Percentiles rank a stretch among this genome's conserved stretches.
Conservation (phyloP, 2,797 vertebrate genomes). For the Phrynocephalus guinanensis region DNA sequence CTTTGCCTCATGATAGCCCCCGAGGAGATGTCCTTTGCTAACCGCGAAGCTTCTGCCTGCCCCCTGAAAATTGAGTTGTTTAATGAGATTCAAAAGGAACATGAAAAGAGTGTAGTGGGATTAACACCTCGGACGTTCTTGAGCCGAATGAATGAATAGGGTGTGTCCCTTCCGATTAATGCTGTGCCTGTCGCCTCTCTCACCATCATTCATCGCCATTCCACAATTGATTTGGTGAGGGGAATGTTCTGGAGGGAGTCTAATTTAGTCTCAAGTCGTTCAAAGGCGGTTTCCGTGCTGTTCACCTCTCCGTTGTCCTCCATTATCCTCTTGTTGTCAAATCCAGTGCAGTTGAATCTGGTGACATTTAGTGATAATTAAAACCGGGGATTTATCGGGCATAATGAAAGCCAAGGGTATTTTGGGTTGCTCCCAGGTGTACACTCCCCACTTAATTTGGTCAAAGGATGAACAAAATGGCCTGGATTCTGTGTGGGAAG, state of each 20-base stretch:
- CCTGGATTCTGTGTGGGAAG: too few species aligned
- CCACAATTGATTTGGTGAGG: constrained; percentile 15
- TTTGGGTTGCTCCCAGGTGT: constrained; percentile 37
- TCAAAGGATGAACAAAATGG: constrained; percentile 7
- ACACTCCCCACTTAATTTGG: constrained; percentile 29
- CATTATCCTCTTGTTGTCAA: constrained; percentile 29
- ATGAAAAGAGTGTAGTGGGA: background rate
- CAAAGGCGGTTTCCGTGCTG: constrained; percentile 25
- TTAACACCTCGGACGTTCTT: background rate
- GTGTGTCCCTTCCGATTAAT: background rate
- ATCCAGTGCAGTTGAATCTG: constrained; percentile 39
- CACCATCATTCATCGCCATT: constrained; percentile 17
- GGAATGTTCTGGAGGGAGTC: constrained; percentile 19
- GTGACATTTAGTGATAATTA: constrained; percentile 41
- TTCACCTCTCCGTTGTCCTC: constrained; percentile 30
- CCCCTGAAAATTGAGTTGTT: background rate
- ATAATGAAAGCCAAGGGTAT: constrained; percentile 38
- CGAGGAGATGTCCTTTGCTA: background rate
- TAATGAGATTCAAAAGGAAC: background rate
- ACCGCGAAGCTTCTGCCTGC: background rate
- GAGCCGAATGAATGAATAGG: background rate
- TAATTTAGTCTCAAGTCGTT: background rate
- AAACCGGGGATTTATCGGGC: constrained; percentile 38
- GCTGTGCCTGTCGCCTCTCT: background rate
- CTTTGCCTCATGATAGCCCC: background rate